Evolutionary conservation across 2,113 vertebrate species (phyloP).

Genomic region (Corythoichthys haematopterus): DNA sequence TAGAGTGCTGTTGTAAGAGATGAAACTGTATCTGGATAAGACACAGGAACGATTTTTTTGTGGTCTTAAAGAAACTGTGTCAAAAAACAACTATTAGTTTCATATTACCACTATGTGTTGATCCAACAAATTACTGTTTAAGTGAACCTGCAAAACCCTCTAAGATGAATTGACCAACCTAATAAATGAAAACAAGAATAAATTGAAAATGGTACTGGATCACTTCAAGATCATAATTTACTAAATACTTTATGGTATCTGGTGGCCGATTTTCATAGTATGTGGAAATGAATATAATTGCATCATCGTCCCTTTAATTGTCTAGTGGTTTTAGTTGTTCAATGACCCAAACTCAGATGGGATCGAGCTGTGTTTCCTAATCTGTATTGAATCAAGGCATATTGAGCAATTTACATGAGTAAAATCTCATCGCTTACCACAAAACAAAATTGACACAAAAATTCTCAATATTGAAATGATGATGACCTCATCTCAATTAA

Average conservation of each 20-base stretch:
- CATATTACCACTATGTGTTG: constrained; percentile 15
- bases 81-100: constrained; percentile 29
- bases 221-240: background rate
- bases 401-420: background rate
- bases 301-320: background rate
- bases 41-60: constrained; percentile 32
- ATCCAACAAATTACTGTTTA: constrained; percentile 17
- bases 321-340: background rate
- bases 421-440: background rate
- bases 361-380: background rate
- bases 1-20: constrained; percentile 44
- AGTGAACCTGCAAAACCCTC: constrained; percentile 2
- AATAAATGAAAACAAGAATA: background rate
- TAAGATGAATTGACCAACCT: background rate
- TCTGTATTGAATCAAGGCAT: background rate
- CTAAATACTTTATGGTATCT: background rate
- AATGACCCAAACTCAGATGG: too few relatives aligned
- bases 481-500: too few relatives aligned
- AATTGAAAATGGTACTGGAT: too few relatives aligned
- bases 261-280: background rate
- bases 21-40: constrained; percentile 51
- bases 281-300: background rate
- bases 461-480: too few relatives aligned
- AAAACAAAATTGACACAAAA: background rate
- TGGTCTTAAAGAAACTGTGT: constrained; percentile 11